Percentiles rank a stretch among this genome's conserved stretches.
Evolutionary conservation across 2,888 invertebrate species (phyloP).

Genomic region (Drosophila cognata): DNA sequence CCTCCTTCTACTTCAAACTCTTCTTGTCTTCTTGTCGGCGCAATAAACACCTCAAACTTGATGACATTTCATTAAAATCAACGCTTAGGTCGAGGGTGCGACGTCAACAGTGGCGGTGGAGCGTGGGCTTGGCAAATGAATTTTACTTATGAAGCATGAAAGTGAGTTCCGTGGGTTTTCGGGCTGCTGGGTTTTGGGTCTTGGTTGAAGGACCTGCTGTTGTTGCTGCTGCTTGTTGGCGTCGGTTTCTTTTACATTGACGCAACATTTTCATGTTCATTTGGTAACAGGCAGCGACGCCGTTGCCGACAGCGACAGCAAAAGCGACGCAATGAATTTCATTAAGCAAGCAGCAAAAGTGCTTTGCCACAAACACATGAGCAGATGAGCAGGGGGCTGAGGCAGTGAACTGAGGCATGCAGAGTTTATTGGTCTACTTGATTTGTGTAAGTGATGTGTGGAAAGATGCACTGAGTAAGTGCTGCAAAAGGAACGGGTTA

Average conservation of each 20-base stretch:
- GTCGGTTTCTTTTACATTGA: conserved; percentile 37
- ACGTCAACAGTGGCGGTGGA: conserved; percentile 13
- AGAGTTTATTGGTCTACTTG: conserved; percentile 70
- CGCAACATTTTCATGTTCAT: conserved; percentile 72
- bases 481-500: conserved; percentile 15
- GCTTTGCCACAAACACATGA: conserved; percentile 39
- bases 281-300: conserved; percentile 56
- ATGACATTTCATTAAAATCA: conserved; percentile 83
- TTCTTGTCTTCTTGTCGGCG: conserved; percentile 68
- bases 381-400: not conserved
- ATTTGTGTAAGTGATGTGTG: conserved; percentile 72
- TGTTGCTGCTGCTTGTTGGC: conserved; percentile 21
- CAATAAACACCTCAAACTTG: conserved; percentile 83
- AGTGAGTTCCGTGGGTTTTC: conserved; percentile 64
- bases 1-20: conserved; percentile 3
- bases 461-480: conserved; percentile 38
- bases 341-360: conserved; percentile 71
- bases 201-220: conserved; percentile 12
- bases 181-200: conserved; percentile 22
- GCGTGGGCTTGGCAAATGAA: conserved; percentile 66
- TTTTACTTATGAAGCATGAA: conserved; percentile 80
- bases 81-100: conserved; percentile 36
- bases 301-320: conserved; percentile 17
- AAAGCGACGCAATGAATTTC: conserved; percentile 69
- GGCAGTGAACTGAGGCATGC: conserved; percentile 2